phyloP scores from a whole-genome alignment of 2,797 vertebrate species.

The Acanthornis magna region DNA sequence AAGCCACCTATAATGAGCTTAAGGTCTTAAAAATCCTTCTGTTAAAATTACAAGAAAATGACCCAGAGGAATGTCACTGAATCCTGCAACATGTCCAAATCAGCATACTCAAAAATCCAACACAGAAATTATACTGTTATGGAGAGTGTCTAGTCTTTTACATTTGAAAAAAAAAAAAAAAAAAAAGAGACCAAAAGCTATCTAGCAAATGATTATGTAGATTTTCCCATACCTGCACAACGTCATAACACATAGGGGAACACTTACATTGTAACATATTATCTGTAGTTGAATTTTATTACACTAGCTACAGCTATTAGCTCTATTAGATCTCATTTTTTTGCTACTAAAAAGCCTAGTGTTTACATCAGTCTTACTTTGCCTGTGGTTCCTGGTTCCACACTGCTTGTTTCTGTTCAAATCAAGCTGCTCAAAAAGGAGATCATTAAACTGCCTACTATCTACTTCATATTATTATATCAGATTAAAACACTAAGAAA shows the following conservation, averaged over 20 bases:
- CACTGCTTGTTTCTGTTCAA: background rate
- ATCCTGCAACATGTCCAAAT: background rate
- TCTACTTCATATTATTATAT: background rate
- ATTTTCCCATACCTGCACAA: background rate
- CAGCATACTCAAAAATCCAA: background rate
- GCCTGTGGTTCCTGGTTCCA: background rate
- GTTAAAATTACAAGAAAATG: background rate
- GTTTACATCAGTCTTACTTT: background rate
- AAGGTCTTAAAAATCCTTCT: background rate
- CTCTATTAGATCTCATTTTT: background rate
- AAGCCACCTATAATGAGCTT: background rate
- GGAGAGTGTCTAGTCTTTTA: background rate
- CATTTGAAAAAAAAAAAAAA: background rate
- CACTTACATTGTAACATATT: background rate
- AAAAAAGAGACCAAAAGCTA: background rate
- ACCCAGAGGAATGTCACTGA: background rate
- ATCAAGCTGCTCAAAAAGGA: background rate
- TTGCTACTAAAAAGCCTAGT: background rate
- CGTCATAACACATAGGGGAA: background rate
- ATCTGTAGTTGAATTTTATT: background rate
- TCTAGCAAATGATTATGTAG: background rate
- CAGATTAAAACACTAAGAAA: background rate
- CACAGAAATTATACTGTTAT: background rate
- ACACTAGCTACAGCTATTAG: background rate
- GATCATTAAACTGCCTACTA: background rate